These are phyloP conservation scores for Harpegnathos saltator DNA, from an alignment of 1,140 invertebrate species.

Conservation along the genomic window DNA sequence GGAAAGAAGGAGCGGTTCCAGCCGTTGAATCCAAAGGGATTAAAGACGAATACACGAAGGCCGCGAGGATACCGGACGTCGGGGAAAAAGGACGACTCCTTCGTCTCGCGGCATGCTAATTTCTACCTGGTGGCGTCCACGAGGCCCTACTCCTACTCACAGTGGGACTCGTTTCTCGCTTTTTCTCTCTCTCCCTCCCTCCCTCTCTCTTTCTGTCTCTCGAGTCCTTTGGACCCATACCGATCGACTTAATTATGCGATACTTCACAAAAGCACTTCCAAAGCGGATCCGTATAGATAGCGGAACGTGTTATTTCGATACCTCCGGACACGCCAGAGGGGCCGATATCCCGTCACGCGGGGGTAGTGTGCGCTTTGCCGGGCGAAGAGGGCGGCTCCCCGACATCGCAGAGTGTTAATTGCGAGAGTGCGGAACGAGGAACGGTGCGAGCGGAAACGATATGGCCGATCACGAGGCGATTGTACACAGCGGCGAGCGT, in stretches of 20 bases:
- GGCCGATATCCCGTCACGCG: too few species aligned
- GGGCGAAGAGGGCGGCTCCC: too few species aligned
- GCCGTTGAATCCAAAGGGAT: constrained; percentile 79
- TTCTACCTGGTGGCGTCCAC: constrained; percentile 73
- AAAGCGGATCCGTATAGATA: background rate
- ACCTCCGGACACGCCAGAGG: background rate
- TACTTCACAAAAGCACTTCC: background rate
- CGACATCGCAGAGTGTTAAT: too few species aligned
- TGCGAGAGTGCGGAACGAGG: background rate
- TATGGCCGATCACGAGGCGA: background rate
- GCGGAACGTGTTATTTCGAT: constrained; percentile 1
- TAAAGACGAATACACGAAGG: constrained; percentile 80
- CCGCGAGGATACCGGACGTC: constrained; percentile 56
- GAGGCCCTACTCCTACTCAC: constrained; percentile 38
- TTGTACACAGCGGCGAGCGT: too few species aligned
- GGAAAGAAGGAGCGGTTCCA: constrained; percentile 74
- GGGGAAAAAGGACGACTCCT: constrained; percentile 70
- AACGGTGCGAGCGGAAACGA: background rate
- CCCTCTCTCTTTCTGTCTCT: constrained; percentile 11
- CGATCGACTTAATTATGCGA: constrained; percentile 32
- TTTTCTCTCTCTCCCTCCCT: too few species aligned
- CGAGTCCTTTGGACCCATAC: constrained; percentile 14
- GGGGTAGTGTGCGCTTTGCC: too few species aligned
- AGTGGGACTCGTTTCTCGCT: constrained; percentile 48
- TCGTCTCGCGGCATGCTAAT: constrained; percentile 81